Evolutionary conservation across 2,888 invertebrate genomes (phyloP).

Genomic region (Ophioninae sp.): DNA sequence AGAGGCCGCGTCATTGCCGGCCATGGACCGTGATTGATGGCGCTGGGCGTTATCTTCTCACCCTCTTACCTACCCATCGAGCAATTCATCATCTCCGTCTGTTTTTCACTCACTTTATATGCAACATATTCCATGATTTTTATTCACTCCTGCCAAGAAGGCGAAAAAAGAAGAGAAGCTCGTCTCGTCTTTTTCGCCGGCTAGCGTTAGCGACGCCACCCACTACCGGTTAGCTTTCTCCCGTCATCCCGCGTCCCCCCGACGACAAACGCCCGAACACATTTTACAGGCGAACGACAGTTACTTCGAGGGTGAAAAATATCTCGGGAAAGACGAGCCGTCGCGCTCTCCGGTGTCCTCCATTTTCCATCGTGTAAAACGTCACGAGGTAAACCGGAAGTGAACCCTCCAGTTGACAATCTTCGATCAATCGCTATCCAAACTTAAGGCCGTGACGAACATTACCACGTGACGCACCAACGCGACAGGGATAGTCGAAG

Average conservation of each 20-base stretch:
- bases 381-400: neutral
- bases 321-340: slow-evolving; percentile 17
- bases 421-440: no score
- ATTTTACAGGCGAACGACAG: slow-evolving; percentile 49
- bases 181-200: slow-evolving; percentile 35
- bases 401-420: no score
- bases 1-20: slow-evolving; percentile 77
- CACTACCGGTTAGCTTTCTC: slow-evolving; percentile 30
- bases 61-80: slow-evolving; percentile 72
- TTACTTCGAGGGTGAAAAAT: slow-evolving; percentile 37
- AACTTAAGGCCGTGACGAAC: no score
- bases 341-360: neutral
- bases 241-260: slow-evolving; percentile 38
- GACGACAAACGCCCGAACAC: slow-evolving; percentile 48
- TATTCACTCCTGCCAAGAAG: slow-evolving; percentile 75
- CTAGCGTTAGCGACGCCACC: slow-evolving; percentile 53
- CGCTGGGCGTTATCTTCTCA: slow-evolving; percentile 79
- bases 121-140: slow-evolving; percentile 81
- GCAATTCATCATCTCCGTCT: slow-evolving; percentile 81
- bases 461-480: no score
- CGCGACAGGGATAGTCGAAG: no score
- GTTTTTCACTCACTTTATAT: slow-evolving; percentile 81
- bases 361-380: slow-evolving; percentile 37
- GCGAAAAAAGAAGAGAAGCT: slow-evolving; percentile 56
- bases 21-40: slow-evolving; percentile 79